phyloP scores from a whole-genome alignment of 1,140 invertebrate genomes.

The Drosophila malerkotliana region DNA sequence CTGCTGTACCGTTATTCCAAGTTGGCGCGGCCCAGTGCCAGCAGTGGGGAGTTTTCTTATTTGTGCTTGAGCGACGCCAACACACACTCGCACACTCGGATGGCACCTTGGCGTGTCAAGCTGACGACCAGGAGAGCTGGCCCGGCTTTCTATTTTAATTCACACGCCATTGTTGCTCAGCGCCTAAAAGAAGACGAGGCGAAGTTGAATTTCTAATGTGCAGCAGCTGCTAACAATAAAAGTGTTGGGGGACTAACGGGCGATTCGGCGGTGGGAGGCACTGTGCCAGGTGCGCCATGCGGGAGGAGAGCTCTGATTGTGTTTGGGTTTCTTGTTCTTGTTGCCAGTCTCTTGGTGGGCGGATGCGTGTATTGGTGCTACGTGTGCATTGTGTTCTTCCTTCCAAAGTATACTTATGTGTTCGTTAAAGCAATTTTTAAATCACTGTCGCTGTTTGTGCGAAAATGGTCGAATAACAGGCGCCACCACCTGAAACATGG shows the following conservation, averaged over 20 bases:
- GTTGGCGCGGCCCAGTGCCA: background rate
- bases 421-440: constrained; percentile 63
- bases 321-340: constrained; percentile 57
- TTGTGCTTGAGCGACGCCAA: constrained; percentile 66
- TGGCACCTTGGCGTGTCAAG: constrained; percentile 68
- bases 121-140: constrained; percentile 59
- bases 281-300: constrained; percentile 17
- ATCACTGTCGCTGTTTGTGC: constrained; percentile 43
- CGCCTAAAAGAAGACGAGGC: constrained; percentile 76
- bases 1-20: background rate
- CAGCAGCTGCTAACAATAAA: constrained; percentile 79
- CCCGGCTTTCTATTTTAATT: constrained; percentile 78
- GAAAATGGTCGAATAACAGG: constrained; percentile 30
- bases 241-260: constrained; percentile 20
- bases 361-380: constrained; percentile 28
- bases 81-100: constrained; percentile 16
- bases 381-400: constrained; percentile 24
- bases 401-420: constrained; percentile 54
- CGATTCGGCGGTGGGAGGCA: background rate
- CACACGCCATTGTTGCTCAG: constrained; percentile 75
- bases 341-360: constrained; percentile 53
- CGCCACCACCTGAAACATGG: background rate
- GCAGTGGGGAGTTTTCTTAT: constrained; percentile 37
- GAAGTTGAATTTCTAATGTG: constrained; percentile 79
- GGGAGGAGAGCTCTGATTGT: constrained; percentile 57